phyloP scores from a whole-genome alignment of 2,888 invertebrate species.

The Napeogenes sylphis region DNA sequence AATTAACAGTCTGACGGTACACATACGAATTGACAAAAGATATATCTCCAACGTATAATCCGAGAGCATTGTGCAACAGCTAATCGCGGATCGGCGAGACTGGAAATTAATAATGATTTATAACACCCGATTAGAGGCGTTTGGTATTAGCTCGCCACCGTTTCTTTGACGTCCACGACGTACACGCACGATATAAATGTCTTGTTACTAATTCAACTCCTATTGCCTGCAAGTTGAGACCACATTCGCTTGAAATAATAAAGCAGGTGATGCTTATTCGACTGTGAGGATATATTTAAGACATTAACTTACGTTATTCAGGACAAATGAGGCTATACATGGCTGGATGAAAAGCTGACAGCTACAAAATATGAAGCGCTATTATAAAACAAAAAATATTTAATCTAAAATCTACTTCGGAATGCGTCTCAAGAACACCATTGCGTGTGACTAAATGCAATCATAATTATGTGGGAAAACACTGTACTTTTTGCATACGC shows the following conservation, averaged over 20 bases:
- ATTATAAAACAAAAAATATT: constrained; percentile 20
- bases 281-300: constrained; percentile 20
- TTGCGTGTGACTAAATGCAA: constrained; percentile 33
- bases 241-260: constrained; percentile 15
- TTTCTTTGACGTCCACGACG: constrained; percentile 41
- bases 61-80: constrained; percentile 73
- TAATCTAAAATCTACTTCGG: constrained; percentile 24
- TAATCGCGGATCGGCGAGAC: constrained; percentile 72
- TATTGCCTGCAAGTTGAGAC: constrained; percentile 21
- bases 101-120: constrained; percentile 76
- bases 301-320: constrained; percentile 29
- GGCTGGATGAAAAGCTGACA: constrained; percentile 23
- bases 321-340: constrained; percentile 30
- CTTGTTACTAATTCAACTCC: constrained; percentile 10
- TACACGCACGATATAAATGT: constrained; percentile 20
- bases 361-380: constrained; percentile 13
- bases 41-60: constrained; percentile 72
- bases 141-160: constrained; percentile 56
- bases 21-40: constrained; percentile 73
- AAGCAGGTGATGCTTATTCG: constrained; percentile 21
- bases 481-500: constrained; percentile 30
- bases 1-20: constrained; percentile 47
- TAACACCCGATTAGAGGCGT: constrained; percentile 70
- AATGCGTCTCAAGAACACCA: constrained; percentile 27
- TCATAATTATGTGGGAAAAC: constrained; percentile 31